Conservation (phyloP, 2,888 invertebrate genomes). For the Trachelus stipa region DNA sequence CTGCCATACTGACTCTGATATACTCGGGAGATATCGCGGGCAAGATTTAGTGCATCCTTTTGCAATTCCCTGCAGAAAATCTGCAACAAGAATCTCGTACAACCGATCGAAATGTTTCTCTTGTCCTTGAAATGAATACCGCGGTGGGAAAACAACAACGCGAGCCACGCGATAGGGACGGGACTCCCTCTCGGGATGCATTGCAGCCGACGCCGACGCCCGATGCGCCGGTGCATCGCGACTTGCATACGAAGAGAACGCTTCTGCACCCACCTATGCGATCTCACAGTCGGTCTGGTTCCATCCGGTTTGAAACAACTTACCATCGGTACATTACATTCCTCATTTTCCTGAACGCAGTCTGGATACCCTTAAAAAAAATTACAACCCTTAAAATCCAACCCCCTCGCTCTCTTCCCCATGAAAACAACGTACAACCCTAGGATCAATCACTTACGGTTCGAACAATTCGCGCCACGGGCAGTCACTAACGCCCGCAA, state of each 20-base stretch:
- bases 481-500: no score
- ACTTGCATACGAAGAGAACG: conserved; percentile 14
- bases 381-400: no score
- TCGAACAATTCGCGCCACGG: no score
- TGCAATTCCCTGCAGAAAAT: conserved; percentile 50
- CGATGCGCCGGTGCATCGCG: conserved; percentile 10
- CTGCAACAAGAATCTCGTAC: conserved; percentile 62
- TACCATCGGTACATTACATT: no score
- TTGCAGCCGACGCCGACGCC: conserved; percentile 8
- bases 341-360: no score
- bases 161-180: conserved; percentile 41
- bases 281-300: no score
- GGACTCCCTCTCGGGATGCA: conserved; percentile 10
- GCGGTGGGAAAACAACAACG: conserved; percentile 52
- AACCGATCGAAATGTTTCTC: conserved; percentile 63
- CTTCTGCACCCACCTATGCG: conserved; percentile 6
- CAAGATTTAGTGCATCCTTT: conserved; percentile 64
- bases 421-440: no score
- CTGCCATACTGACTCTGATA: conserved; percentile 65
- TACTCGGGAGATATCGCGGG: conserved; percentile 61
- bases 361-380: no score
- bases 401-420: no score
- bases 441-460: no score
- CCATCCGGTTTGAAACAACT: no score
- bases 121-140: conserved; percentile 64